Base-by-base conservation (phyloP, 2,888 invertebrate species). In the Enoplolaimus lenunculus region DNA sequence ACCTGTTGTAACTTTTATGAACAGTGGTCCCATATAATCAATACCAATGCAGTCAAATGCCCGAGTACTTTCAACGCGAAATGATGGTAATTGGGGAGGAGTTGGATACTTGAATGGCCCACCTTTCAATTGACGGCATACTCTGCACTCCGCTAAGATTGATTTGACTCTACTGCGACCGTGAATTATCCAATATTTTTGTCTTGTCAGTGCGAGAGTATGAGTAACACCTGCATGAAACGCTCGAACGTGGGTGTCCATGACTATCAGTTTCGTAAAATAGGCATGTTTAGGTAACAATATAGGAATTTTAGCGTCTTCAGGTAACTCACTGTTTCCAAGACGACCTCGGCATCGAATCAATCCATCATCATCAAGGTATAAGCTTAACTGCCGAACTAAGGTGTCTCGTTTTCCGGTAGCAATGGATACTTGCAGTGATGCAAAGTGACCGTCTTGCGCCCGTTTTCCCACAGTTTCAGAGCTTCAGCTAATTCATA, bases 1-100 rank as follows among this genome's bases (percentile, higher is more conserved):
- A 28, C 16, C 30, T 62, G 64, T 3, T 62, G 64, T 7, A 3
- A 29, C n/a, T 33, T 67, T 67, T 29, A 67, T 33, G 33, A 13
- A 13, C 3, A 67, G n/a, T n/a, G 67, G 67, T 13, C 67, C 67
- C 31, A 67, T n/a, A 34, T 67, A 67, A 29, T 67, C 67, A n/a
- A 67, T n/a, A n/a, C 67, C 67, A n/a, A 13, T n/a, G n/a, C n/a
- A 33, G 13, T 29, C n/a, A 67, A 67, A 67, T 3, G 67, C 31
- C 21, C 31, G 13, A 21, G 13, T 31, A 31, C 13, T 16, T 13
- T 67, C 13, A 13, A 67, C 3, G 16, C 67, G 67, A 13, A 2
- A n/a, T 33, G 29, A 3, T n/a, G 67, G 67, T 33, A 67, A 33
- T 13, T 30, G 31, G 21, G 67, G 67, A 29, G 33, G 29, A n/a